Evolutionary conservation across 2,797 vertebrate species (phyloP).

Genomic region (Rousettus madagascariensis): DNA sequence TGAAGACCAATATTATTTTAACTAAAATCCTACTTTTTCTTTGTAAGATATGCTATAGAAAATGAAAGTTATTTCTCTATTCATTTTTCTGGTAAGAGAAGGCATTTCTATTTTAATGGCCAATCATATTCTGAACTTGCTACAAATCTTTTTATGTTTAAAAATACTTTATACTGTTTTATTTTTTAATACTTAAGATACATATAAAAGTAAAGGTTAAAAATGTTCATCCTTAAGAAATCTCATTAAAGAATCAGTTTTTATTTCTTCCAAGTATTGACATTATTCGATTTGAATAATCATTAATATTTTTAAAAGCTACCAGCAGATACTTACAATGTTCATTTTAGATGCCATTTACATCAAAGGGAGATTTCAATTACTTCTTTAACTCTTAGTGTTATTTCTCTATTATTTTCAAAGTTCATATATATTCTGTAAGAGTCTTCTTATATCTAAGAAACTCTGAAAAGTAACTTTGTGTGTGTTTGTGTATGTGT

Average conservation of each 20-base stretch:
- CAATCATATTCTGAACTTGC: slow-evolving; percentile 37
- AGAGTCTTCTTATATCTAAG: slow-evolving; percentile 40
- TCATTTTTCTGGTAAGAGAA: slow-evolving; percentile 10
- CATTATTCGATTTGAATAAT: slow-evolving; percentile 51
- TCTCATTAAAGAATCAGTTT: slow-evolving; percentile 11
- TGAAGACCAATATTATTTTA: slow-evolving; percentile 32
- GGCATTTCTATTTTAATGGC: slow-evolving; percentile 22
- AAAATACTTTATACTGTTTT: background rate
- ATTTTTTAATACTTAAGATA: background rate
- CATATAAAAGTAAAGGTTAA: slow-evolving; percentile 44
- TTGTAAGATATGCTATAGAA: background rate
- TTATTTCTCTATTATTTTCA: slow-evolving; percentile 54
- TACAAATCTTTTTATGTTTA: slow-evolving; percentile 31
- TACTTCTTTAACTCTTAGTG: slow-evolving; percentile 25
- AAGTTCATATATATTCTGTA: slow-evolving; percentile 50
- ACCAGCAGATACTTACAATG: slow-evolving; percentile 12
- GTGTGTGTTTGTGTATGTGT: background rate
- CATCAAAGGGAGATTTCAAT: slow-evolving; percentile 40
- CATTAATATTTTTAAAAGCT: slow-evolving; percentile 61
- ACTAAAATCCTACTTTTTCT: background rate
- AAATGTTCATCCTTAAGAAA: slow-evolving; percentile 24
- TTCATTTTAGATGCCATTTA: slow-evolving; percentile 53
- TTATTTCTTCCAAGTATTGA: slow-evolving; percentile 38
- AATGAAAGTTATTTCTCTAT: background rate
- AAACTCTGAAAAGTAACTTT: slow-evolving; percentile 49